Conservation (phyloP, 2,113 vertebrate species). For the Brachyistius frenatus region DNA sequence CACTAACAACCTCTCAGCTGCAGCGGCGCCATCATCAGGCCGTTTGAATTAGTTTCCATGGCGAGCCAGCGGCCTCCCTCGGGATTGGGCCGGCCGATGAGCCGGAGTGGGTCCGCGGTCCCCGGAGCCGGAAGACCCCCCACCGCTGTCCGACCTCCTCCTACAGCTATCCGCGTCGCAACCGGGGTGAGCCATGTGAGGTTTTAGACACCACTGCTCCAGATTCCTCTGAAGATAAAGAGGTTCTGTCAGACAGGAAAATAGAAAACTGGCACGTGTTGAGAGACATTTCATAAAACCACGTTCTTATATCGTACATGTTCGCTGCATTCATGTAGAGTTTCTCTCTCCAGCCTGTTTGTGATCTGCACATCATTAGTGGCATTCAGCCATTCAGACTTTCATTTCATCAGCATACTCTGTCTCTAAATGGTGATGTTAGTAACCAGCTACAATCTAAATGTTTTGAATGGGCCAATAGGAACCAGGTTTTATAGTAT, state of each 20-base stretch:
- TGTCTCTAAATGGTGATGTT: too few species aligned
- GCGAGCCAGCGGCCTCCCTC: slow-evolving; percentile 87
- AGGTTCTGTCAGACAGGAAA: too few species aligned
- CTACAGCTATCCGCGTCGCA: slow-evolving; percentile 85
- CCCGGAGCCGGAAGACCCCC: slow-evolving; percentile 81
- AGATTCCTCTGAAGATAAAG: too few species aligned
- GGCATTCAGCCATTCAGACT: too few species aligned
- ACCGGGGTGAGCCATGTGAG: slow-evolving; percentile 85
- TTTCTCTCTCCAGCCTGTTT: too few species aligned
- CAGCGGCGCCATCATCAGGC: neutral
- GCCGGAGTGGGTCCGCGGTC: slow-evolving; percentile 83
- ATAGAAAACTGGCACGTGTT: too few species aligned
- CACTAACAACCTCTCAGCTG: too few species aligned
- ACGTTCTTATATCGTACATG: too few species aligned
- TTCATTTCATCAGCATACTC: too few species aligned
- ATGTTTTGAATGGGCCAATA: neutral
- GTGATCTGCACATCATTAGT: too few species aligned
- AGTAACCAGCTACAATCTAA: neutral
- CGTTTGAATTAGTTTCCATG: slow-evolving; percentile 65
- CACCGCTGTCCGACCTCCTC: slow-evolving; percentile 85
- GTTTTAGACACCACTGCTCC: neutral
- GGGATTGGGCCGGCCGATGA: slow-evolving; percentile 83
- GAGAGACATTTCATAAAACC: too few species aligned
- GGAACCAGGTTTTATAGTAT: neutral
- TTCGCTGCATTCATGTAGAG: too few species aligned